A percentile compares a stretch with the other conserved stretches of the same genome.
These are phyloP conservation scores for Paracentrotus lividus DNA, from an alignment of 53 echinoderm and acorn worm species.

Conservation along the genomic window DNA sequence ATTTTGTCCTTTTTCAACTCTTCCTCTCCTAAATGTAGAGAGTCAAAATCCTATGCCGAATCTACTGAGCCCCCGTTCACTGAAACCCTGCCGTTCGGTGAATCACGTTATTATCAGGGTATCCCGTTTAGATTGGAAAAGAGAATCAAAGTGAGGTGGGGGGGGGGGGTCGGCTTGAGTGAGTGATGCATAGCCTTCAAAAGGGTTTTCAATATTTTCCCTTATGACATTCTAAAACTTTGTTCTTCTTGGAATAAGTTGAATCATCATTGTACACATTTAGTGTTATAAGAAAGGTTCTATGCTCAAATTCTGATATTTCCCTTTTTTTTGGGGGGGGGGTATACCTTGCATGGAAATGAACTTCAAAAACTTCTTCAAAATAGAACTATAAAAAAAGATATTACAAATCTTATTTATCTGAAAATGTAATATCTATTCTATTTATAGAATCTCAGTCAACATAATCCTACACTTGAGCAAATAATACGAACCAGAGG, in stretches of 20 bases:
- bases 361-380: constrained; percentile 18
- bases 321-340: not conserved
- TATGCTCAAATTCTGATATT: too few species aligned
- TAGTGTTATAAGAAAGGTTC: too few species aligned
- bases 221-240: too few species aligned
- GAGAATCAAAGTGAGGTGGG: not conserved
- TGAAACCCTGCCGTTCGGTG: not conserved
- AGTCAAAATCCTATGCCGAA: constrained; percentile 18
- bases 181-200: not conserved
- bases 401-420: not conserved
- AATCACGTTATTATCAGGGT: not conserved
- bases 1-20: not conserved
- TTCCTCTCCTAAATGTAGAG: constrained; percentile 10
- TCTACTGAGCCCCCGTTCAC: not conserved
- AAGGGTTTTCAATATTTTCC: too few species aligned
- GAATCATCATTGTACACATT: too few species aligned
- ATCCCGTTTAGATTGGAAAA: constrained; percentile 11
- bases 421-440: not conserved
- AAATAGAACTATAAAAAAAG: constrained; percentile 18
- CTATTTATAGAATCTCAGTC: not conserved
- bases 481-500: not conserved
- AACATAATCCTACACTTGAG: not conserved
- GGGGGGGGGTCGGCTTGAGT: not conserved
- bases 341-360: not conserved
- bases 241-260: too few species aligned